Conservation (phyloP, 2,113 vertebrate genomes). For the Sorex araneus region DNA sequence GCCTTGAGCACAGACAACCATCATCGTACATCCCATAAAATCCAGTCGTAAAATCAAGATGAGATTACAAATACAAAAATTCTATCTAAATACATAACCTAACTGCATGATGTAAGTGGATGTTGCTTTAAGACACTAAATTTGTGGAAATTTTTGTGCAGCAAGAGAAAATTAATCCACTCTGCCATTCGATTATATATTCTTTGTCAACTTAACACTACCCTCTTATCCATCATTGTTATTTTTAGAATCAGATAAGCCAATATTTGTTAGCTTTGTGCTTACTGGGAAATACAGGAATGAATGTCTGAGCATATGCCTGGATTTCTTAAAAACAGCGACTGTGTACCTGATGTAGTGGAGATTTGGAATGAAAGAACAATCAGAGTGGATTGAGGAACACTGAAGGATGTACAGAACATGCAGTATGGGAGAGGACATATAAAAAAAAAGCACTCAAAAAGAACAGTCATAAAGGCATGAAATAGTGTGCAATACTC, state of each 20-base stretch:
- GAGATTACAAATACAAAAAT: background rate
- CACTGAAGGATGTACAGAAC: background rate
- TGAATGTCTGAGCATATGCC: background rate
- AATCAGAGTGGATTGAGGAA: background rate
- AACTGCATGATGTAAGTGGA: background rate
- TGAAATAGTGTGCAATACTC: background rate
- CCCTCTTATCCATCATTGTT: background rate
- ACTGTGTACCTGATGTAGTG: background rate
- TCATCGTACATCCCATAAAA: background rate
- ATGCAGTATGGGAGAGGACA: background rate
- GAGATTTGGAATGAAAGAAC: background rate
- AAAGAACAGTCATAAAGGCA: background rate
- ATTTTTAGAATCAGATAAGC: background rate
- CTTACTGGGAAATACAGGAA: background rate
- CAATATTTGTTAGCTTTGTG: background rate
- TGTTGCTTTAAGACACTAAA: background rate
- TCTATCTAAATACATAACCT: background rate
- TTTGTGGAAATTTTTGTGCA: background rate
- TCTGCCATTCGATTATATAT: background rate
- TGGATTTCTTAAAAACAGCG: background rate
- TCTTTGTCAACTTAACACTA: background rate
- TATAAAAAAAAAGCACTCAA: conserved; percentile 7
- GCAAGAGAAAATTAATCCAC: background rate
- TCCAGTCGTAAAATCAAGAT: conserved; percentile 8
- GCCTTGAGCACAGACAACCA: no score